A percentile compares a stretch with the other conserved stretches of the same genome.
These are phyloP conservation scores for Nerophis ophidion DNA, from an alignment of 2,113 vertebrate genomes.

Conservation along the genomic window DNA sequence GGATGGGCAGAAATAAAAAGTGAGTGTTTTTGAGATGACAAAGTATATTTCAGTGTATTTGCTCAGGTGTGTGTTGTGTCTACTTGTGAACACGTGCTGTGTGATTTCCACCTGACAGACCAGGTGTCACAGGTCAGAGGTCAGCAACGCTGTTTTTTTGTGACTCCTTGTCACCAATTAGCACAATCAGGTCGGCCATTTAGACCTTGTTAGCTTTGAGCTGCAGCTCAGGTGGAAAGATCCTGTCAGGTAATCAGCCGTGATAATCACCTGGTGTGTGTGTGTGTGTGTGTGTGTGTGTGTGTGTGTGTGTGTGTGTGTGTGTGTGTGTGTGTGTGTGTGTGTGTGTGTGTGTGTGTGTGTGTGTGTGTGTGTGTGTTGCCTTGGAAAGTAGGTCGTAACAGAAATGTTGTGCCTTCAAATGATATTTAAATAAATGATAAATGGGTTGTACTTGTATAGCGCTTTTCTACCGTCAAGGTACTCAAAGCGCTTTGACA, in stretches of 20 bases:
- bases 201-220: conserved; percentile 55
- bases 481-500: no score
- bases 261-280: conserved; percentile 47
- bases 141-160: no score
- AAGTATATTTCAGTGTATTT: conserved; percentile 1
- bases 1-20: no score
- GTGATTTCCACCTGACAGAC: conserved; percentile 3
- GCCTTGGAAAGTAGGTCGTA: background rate
- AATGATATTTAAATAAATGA: no score
- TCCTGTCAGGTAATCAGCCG: conserved; percentile 60
- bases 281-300: no score
- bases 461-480: no score
- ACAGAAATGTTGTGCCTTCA: no score
- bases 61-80: conserved; percentile 5
- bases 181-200: conserved; percentile 54
- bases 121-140: conserved; percentile 20
- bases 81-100: background rate
- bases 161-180: conserved; percentile 50
- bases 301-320: background rate
- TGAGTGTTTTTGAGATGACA: background rate
- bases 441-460: no score
- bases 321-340: conserved; percentile 4
- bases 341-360: no score
- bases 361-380: no score
- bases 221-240: conserved; percentile 62